Evolutionary conservation across 2,797 vertebrate species (phyloP).

Genomic region (Sebastes iracundus): DNA sequence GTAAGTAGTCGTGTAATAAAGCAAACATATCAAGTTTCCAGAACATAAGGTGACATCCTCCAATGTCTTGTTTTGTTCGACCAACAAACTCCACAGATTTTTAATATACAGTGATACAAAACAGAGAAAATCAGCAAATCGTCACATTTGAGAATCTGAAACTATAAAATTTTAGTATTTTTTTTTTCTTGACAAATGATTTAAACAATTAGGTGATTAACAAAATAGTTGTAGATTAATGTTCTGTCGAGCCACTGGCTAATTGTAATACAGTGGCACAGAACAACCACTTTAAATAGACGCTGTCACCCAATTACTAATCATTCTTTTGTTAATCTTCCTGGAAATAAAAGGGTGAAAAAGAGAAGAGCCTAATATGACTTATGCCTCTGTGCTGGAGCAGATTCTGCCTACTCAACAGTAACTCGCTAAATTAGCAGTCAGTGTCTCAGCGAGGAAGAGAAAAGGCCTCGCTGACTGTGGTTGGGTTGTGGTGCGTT

Average conservation of each 20-base stretch:
- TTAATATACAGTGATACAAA: neutral
- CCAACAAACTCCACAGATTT: neutral
- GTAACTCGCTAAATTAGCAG: slow-evolving; percentile 43
- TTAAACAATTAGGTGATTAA: neutral
- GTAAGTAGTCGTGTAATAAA: too few relatives aligned
- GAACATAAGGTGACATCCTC: neutral
- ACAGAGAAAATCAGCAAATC: neutral
- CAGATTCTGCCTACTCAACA: slow-evolving; percentile 55
- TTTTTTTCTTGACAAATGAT: neutral
- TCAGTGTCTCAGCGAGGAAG: neutral
- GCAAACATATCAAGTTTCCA: neutral
- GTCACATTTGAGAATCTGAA: neutral
- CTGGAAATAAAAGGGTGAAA: neutral
- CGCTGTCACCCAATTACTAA: neutral
- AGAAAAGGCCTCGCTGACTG: neutral
- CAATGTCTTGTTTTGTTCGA: too few relatives aligned
- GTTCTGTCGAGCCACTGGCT: neutral
- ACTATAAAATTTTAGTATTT: fast-evolving
- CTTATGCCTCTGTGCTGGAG: slow-evolving; percentile 23
- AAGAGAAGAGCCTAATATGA: slow-evolving; percentile 15
- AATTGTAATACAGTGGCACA: neutral
- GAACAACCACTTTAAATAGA: neutral
- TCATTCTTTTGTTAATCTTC: slow-evolving; percentile 10
- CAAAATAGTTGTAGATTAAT: neutral
- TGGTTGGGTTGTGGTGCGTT: slow-evolving; percentile 58